Conservation (phyloP, 2,113 vertebrate genomes). For the Megaleporinus macrocephalus region DNA sequence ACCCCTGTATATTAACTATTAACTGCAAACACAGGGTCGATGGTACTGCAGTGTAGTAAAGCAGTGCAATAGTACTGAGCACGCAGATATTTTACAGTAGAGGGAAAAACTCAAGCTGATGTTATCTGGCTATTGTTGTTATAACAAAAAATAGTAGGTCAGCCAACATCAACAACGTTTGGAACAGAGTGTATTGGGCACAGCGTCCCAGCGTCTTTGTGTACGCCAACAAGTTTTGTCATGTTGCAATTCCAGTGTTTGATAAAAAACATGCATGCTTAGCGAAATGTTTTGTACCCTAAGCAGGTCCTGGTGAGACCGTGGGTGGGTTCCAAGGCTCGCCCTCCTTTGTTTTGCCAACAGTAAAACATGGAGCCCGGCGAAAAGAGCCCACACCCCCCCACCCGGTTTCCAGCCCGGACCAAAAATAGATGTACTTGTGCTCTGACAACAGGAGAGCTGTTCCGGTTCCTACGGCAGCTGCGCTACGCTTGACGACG, state of each 20-base stretch:
- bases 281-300: conserved; percentile 25
- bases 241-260: conserved; percentile 13
- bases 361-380: conserved; percentile 41
- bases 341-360: conserved; percentile 48
- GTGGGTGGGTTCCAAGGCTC: not conserved
- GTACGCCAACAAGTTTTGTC: conserved; percentile 30
- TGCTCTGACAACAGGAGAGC: conserved; percentile 55
- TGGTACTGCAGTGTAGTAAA: too few relatives aligned
- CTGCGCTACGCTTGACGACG: conserved; percentile 45
- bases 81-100: too few relatives aligned
- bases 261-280: conserved; percentile 16
- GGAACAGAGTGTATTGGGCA: not conserved
- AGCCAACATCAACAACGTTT: not conserved
- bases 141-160: too few relatives aligned
- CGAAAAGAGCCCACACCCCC: conserved; percentile 43
- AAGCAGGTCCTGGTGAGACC: conserved; percentile 20
- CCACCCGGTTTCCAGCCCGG: not conserved
- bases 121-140: too few relatives aligned
- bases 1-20: too few relatives aligned
- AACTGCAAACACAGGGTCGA: too few relatives aligned
- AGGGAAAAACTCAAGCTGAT: too few relatives aligned
- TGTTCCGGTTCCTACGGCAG: conserved; percentile 53
- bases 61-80: too few relatives aligned
- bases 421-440: conserved; percentile 56
- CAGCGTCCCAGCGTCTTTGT: conserved; percentile 27